phyloP scores from a whole-genome alignment of 2,797 vertebrate genomes.

The Scyliorhinus canicula region DNA sequence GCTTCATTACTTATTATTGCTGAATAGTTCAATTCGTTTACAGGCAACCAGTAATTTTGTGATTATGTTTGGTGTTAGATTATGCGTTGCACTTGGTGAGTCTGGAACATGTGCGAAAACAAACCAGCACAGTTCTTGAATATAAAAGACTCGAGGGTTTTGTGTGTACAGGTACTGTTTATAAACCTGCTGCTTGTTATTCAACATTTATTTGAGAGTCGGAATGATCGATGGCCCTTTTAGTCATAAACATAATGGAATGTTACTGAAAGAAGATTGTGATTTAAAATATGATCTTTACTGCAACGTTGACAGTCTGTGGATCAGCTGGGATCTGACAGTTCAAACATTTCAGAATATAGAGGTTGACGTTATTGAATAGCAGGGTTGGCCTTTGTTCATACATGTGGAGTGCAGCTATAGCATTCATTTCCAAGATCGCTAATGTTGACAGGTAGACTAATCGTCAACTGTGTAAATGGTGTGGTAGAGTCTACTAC shows the following conservation, averaged over 20 bases:
- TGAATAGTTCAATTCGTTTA: slow-evolving; percentile 15
- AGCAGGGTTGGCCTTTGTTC: neutral
- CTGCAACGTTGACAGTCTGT: neutral
- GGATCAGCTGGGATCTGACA: neutral
- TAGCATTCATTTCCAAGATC: neutral
- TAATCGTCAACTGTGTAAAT: neutral
- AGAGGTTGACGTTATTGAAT: neutral
- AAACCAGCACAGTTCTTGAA: neutral
- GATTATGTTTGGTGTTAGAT: neutral
- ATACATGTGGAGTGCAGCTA: neutral
- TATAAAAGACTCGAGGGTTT: neutral
- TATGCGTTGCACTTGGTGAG: neutral
- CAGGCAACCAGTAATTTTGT: slow-evolving; percentile 30
- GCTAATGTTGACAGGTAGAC: neutral
- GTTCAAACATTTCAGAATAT: neutral
- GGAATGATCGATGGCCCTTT: neutral
- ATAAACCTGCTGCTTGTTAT: neutral
- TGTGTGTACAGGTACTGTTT: neutral
- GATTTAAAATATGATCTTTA: neutral
- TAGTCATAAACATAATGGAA: neutral
- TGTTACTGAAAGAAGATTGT: neutral
- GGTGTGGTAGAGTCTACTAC: neutral
- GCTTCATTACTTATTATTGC: neutral
- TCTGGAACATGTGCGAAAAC: neutral
- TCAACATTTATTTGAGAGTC: neutral